Evolutionary conservation across 1,140 invertebrate species (phyloP).

Genomic region (fruit fly (Drosophila melanogaster)): Release_6_plus_ISO1_MT NT_033779.5:789501-790000

Average conservation of each 20-base stretch:
- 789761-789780: background rate
- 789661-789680: background rate
- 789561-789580: constrained; percentile 1
- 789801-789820: constrained; percentile 36
- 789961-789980: constrained; percentile 66
- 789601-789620: background rate
- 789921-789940: constrained; percentile 72
- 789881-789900: constrained; percentile 27
- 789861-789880: background rate
- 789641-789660: background rate
- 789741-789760: constrained; percentile 1
- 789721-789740: background rate
- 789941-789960: constrained; percentile 75
- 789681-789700: background rate
- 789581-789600: constrained; percentile 6
- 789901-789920: constrained; percentile 35
- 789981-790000: background rate
- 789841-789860: constrained; percentile 7
- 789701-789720: background rate
- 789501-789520: constrained; percentile 11
- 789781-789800: constrained; percentile 32
- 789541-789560: constrained; percentile 17
- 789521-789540: constrained; percentile 75
- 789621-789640: too few species aligned
- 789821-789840: constrained; percentile 11